Percentiles rank a stretch among this genome's conserved stretches.
Evolutionary conservation across 2,888 invertebrate species (phyloP).

Genomic region (Drosophila gaucha): DNA sequence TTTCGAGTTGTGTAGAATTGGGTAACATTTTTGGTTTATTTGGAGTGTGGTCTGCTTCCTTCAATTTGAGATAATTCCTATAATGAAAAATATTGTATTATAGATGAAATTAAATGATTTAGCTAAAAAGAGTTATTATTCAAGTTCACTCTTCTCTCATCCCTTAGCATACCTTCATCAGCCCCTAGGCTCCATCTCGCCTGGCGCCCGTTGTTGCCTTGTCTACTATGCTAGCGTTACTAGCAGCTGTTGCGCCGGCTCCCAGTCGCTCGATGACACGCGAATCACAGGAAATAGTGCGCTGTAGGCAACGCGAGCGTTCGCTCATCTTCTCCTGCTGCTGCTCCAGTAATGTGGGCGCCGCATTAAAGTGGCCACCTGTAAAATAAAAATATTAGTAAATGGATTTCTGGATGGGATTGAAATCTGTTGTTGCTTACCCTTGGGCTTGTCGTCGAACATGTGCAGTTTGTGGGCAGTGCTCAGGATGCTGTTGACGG

Average conservation of each 20-base stretch:
- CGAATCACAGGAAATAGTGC: conserved; percentile 73
- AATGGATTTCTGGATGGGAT: no score
- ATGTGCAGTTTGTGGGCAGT: conserved; percentile 73
- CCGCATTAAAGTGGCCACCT: conserved; percentile 92
- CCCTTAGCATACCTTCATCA: conserved; percentile 11
- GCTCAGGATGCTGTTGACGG: conserved; percentile 65
- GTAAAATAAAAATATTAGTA: neutral
- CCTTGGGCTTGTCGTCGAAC: conserved; percentile 78
- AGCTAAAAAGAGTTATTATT: no score
- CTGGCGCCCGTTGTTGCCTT: conserved; percentile 42
- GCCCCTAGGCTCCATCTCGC: conserved; percentile 51
- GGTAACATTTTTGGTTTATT: conserved; percentile 9
- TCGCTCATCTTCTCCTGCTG: conserved; percentile 95
- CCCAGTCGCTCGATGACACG: conserved; percentile 67
- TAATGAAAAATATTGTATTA: no score
- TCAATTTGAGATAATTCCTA: conserved; percentile 2
- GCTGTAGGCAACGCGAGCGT: conserved; percentile 85
- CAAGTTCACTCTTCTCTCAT: neutral
- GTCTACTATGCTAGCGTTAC: conserved; percentile 14
- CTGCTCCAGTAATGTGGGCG: conserved; percentile 93
- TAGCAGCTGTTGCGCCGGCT: conserved; percentile 18
- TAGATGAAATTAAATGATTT: no score
- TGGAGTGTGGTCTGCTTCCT: neutral
- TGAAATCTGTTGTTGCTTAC: conserved; percentile 42
- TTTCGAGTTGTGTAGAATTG: conserved; percentile 29